These are phyloP conservation scores for Coelopa frigida DNA, from an alignment of 1,140 invertebrate genomes.

Conservation along the genomic window DNA sequence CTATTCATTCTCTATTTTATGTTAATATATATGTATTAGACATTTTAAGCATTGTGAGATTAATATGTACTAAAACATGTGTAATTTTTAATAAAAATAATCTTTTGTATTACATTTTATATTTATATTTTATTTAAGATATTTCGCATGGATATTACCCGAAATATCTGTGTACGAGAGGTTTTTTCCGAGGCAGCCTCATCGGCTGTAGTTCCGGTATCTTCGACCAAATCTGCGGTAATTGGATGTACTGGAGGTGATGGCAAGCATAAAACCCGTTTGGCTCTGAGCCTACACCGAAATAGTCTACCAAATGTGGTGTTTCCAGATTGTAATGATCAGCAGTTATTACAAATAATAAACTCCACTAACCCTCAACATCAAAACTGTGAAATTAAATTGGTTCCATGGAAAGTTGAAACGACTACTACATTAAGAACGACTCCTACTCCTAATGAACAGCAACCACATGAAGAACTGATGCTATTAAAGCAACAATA, in stretches of 20 bases:
- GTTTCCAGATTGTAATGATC: too few species aligned
- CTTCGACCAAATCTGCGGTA: not conserved
- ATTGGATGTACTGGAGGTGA: not conserved
- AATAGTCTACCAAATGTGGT: too few species aligned
- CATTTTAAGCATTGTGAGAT: too few species aligned
- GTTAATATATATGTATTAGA: too few species aligned
- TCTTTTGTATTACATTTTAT: not conserved
- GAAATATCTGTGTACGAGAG: constrained; percentile 58
- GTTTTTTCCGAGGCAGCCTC: constrained; percentile 19
- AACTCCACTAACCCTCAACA: not conserved
- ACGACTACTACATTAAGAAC: constrained; percentile 18
- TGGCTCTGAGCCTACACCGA: constrained; percentile 3
- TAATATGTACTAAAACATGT: too few species aligned
- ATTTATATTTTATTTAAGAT: constrained; percentile 29
- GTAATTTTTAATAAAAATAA: too few species aligned
- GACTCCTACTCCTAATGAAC: too few species aligned
- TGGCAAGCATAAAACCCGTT: not conserved
- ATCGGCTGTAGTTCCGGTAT: not conserved
- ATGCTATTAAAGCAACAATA: too few species aligned
- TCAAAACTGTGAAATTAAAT: constrained; percentile 1
- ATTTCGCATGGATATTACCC: constrained; percentile 75
- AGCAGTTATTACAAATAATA: too few species aligned
- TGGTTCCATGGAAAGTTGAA: constrained; percentile 22
- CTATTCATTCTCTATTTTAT: too few species aligned
- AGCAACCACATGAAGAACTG: too few species aligned